A percentile compares a stretch with the other conserved stretches of the same genome.
Evolutionary conservation across 2,113 vertebrate genomes (phyloP).

Genomic region (Gracilinanus agilis): DNA sequence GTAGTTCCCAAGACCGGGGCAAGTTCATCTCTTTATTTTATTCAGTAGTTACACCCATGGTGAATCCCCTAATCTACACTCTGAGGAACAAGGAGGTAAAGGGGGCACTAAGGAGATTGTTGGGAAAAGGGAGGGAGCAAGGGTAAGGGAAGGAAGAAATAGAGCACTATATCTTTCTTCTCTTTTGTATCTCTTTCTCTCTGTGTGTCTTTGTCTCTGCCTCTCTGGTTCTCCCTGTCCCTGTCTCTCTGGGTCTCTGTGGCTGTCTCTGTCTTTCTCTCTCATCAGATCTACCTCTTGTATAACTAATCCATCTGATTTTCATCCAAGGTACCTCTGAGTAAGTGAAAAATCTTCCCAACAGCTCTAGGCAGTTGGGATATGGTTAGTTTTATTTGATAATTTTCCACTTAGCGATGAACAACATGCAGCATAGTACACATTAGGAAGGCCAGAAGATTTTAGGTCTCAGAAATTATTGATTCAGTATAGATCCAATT

Average conservation of each 20-base stretch:
- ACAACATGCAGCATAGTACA: background rate
- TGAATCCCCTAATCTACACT: constrained; percentile 79
- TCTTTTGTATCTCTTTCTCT: background rate
- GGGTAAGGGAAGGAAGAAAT: background rate
- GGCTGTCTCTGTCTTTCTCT: background rate
- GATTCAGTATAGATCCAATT: background rate
- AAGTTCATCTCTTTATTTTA: constrained; percentile 77
- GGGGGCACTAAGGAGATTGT: constrained; percentile 55
- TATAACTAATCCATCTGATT: background rate
- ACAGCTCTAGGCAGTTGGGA: background rate
- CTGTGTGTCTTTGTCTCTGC: background rate
- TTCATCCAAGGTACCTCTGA: background rate
- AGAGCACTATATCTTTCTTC: background rate
- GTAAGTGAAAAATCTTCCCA: background rate
- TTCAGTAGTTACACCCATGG: constrained; percentile 73
- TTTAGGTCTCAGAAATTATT: background rate
- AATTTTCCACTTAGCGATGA: background rate
- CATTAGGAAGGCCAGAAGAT: background rate
- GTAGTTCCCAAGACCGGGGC: constrained; percentile 66
- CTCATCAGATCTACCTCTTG: background rate
- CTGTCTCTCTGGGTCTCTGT: too few species aligned
- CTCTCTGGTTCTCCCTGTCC: background rate
- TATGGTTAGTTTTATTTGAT: background rate
- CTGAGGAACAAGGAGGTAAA: constrained; percentile 79
- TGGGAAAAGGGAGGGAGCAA: constrained; percentile 34